Evolutionary conservation across 2,797 vertebrate genomes (phyloP), one percentile per base, ranked within the genome.

Genomic region (Melanotaenia boesemani): DNA sequence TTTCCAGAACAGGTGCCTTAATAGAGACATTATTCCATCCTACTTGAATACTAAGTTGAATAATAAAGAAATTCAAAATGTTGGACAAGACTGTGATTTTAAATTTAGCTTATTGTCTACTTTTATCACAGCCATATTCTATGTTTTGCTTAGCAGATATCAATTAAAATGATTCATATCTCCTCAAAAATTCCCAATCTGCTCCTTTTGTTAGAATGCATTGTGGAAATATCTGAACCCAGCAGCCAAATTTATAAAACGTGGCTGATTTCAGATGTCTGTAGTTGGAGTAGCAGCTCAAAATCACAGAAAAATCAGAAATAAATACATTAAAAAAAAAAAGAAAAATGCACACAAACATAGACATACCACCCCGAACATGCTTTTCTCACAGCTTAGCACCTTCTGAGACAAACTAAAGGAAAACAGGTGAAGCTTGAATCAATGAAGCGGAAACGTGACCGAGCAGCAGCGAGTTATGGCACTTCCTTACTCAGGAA

Each of bases 361-460:
- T n/a, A 61, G 13, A 22, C 68, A 56, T 39, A 59, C 12, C 48
- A 72, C 20, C 77, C 37, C 41, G 50, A 59, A 68, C 61, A 62
- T 41, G 64, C 74, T 58, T 32, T 37, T 37, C 22, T 74, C 77
- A 72, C 20, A 87, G 83, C 72, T 39, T 86, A 92, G 89, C 89
- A 92, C 90, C 89, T 78, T 91, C 76, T 84, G 78, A 88, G 62
- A 71, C 71, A 84, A 89, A 78, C 62, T 28, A 5, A 36, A 32
- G 39, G 24, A 63, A 61, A 6, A 6, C 32, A 20, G 73, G 57
- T 58, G 77, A 89, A 86, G 74, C 63, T 83, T 63, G 15, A 58
- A 48, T 0, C 66, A 26, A 30, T 15, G 54, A 26, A 13, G 48
- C 20, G 22, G 9, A 12, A 12, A 37, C 36, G 39, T 13, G 8